Conservation (phyloP, 2,888 invertebrate species). For the Pecten maximus region DNA sequence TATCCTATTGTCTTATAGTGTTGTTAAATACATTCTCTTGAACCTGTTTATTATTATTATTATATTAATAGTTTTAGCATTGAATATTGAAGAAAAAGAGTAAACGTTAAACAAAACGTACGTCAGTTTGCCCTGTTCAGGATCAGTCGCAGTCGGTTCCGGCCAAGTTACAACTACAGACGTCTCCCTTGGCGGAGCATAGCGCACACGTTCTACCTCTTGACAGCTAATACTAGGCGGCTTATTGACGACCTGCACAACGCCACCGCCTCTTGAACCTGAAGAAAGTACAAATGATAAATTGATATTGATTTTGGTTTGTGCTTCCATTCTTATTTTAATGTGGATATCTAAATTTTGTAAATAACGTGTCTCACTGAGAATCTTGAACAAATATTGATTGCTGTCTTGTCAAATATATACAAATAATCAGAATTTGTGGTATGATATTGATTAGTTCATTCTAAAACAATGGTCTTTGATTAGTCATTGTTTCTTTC, state of each 20-base stretch:
- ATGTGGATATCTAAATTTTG: too few species aligned
- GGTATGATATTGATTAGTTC: too few species aligned
- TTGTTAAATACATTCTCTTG: background rate
- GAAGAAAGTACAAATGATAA: too few species aligned
- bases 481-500: too few species aligned
- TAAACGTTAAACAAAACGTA: background rate
- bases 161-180: background rate
- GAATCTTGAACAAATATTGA: background rate
- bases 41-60: background rate
- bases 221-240: background rate
- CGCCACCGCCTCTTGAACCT: too few species aligned
- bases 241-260: background rate
- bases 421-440: too few species aligned
- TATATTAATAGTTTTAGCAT: background rate
- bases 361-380: too few species aligned
- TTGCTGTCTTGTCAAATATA: background rate
- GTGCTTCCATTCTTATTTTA: too few species aligned
- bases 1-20: background rate
- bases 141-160: background rate
- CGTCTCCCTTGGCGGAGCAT: background rate
- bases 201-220: background rate
- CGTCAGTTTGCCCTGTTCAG: background rate
- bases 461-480: too few species aligned
- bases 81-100: background rate
- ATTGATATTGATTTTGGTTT: too few species aligned